A percentile compares a stretch with the other conserved stretches of the same genome.
These are phyloP conservation scores for Homarus americanus DNA, from an alignment of 1,140 invertebrate genomes.

Conservation along the genomic window DNA sequence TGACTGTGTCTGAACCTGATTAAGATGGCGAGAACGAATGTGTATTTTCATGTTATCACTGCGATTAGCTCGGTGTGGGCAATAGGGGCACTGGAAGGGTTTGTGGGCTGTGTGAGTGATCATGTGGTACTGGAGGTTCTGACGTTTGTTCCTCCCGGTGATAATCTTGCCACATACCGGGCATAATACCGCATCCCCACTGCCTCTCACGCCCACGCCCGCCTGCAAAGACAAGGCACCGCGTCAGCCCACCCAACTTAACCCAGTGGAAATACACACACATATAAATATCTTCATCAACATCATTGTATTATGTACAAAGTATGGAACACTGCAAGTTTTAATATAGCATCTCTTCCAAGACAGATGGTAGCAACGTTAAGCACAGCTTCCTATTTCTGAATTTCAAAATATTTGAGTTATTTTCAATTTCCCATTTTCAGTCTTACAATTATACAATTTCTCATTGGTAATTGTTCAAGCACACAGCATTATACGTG, in stretches of 20 bases:
- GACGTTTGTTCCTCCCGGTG: slow-evolving; percentile 76
- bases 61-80: slow-evolving; percentile 75
- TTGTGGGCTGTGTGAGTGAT: slow-evolving; percentile 80
- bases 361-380: no score
- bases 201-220: slow-evolving; percentile 50
- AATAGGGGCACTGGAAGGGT: slow-evolving; percentile 77
- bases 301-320: background rate
- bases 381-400: no score
- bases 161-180: slow-evolving; percentile 79
- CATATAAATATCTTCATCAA: background rate
- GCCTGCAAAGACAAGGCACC: slow-evolving; percentile 70
- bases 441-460: no score
- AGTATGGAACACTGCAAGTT: background rate
- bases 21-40: slow-evolving; percentile 52
- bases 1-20: background rate
- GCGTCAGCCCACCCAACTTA: slow-evolving; percentile 48
- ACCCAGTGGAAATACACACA: background rate
- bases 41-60: slow-evolving; percentile 73
- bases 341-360: no score
- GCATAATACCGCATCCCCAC: slow-evolving; percentile 71
- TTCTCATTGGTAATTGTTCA: no score
- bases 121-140: slow-evolving; percentile 78
- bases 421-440: no score
- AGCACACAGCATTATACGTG: no score
- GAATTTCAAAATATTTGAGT: no score